Percentiles rank a stretch among this genome's conserved stretches.
phyloP scores from a whole-genome alignment of 2,113 vertebrate genomes.

The Mustelus asterias region DNA sequence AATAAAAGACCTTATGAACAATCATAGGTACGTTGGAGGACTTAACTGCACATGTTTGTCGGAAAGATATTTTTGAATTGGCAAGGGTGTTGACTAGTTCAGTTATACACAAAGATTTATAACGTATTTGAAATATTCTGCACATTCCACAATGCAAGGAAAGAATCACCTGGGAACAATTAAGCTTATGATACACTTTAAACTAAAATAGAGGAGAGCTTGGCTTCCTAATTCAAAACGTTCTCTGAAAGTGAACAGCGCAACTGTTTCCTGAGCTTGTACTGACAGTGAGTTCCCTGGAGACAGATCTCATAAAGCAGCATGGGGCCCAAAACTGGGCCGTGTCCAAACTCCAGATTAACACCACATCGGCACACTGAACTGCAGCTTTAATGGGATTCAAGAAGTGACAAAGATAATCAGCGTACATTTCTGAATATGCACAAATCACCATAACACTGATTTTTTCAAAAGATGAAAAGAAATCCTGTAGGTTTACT shows the following conservation, averaged over 20 bases:
- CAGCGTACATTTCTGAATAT: not conserved
- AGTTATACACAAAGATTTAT: constrained; percentile 58
- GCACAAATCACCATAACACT: not conserved
- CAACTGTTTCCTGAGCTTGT: constrained; percentile 85
- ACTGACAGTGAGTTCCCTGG: constrained; percentile 76
- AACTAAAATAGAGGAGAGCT: constrained; percentile 67
- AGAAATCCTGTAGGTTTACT: not conserved
- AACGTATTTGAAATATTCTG: constrained; percentile 62
- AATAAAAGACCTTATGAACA: not conserved
- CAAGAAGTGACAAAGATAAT: not conserved
- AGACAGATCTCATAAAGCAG: constrained; percentile 68
- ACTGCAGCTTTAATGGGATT: constrained; percentile 5
- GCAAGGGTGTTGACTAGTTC: constrained; percentile 45
- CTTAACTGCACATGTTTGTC: not conserved
- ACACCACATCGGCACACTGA: constrained; percentile 40
- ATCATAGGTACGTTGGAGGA: not conserved
- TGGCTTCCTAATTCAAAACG: constrained; percentile 39
- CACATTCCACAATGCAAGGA: constrained; percentile 62
- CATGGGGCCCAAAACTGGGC: constrained; percentile 64
- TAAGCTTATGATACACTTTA: constrained; percentile 76
- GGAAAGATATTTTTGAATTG: constrained; percentile 34
- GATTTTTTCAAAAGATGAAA: constrained; percentile 15
- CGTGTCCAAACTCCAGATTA: constrained; percentile 63
- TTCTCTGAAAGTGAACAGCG: constrained; percentile 72
- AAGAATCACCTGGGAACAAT: constrained; percentile 76